phyloP scores from a whole-genome alignment of 2,888 invertebrate species.

The Drosophila mercatorum region DNA sequence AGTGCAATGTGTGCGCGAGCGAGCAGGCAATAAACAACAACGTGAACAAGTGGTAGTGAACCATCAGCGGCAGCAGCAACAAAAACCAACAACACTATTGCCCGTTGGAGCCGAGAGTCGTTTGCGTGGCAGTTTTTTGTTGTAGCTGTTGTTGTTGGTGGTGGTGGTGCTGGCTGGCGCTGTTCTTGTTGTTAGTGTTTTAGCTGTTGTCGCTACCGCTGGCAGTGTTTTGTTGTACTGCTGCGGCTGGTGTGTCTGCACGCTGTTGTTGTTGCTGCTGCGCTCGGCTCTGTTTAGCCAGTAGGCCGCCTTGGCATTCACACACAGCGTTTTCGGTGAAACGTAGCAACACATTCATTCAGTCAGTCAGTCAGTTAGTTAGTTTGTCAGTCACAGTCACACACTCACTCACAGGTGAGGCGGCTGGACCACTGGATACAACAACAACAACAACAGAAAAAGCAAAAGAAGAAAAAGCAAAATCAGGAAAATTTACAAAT shows the following conservation, averaged over 20 bases:
- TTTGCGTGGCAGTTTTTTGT: constrained; percentile 75
- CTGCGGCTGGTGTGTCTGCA: constrained; percentile 47
- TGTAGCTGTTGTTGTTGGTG: constrained; percentile 7
- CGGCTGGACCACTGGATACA: constrained; percentile 49
- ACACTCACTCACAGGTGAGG: constrained; percentile 63
- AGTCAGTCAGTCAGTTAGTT: constrained; percentile 29
- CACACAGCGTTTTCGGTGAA: constrained; percentile 59
- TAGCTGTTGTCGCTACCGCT: constrained; percentile 41
- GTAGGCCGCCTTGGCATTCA: constrained; percentile 63
- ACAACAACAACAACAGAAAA: neutral
- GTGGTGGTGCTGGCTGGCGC: constrained; percentile 4
- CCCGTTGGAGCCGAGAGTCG: constrained; percentile 61
- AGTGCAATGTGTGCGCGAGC: constrained; percentile 33
- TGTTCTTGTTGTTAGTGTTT: constrained; percentile 5
- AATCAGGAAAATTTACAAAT: neutral
- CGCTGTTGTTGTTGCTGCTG: constrained; percentile 46
- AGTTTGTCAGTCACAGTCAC: constrained; percentile 21
- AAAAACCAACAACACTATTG: constrained; percentile 40
- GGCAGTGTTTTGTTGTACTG: constrained; percentile 39
- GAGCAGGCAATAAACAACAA: constrained; percentile 62
- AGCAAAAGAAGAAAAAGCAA: neutral
- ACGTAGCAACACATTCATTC: constrained; percentile 42
- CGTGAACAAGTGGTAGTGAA: constrained; percentile 68
- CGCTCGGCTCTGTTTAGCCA: constrained; percentile 45
- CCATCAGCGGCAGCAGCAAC: constrained; percentile 34